Evolutionary conservation across 2,797 vertebrate genomes (phyloP), one percentile per base, ranked within the genome.

Genomic region (Amniataba percoides): DNA sequence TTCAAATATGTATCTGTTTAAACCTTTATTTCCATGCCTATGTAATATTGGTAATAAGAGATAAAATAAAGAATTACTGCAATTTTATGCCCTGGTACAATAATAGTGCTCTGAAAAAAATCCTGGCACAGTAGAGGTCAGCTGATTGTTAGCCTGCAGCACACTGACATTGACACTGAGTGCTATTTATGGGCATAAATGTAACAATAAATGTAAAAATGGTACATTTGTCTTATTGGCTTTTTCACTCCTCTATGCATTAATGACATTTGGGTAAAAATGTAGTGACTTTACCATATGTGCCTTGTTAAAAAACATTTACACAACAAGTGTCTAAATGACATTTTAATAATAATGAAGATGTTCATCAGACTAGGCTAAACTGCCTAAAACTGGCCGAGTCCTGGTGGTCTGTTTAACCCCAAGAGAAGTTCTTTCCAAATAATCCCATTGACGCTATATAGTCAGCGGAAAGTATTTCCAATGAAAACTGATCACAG

Each of bases 91-190:
- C 18, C 21, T 19, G 14, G 43, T 31, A 18, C 19, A 62, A 25
- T 11, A 36, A n/a, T 13, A 39, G 36, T 49, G 9, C 15, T 46
- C 19, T 53, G 23, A 13, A 53, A 7, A 16, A 11, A n/a, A n/a
- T 58, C 25, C 42, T n/a, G 1, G 10, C 23, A 55, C 4, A 59
- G 27, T 7, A 13, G 13, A 10, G 65, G 21, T 71, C 65, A 70
- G 77, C 69, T 81, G 78, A 55, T 39, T 7, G 40, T 72, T 53
- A n/a, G 74, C 64, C 73, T 2, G 7, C 19, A 69, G 77, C 63
- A 49, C n/a, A 36, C 2, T 4, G 27, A 31, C 27, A 31, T 31
- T 31, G 27, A 31, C 27, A 31, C 5, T 31, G 3, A 59, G 56
- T 12, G 27, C 14, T 75, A 62, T 83, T 73, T 51, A 40, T 56